Percentiles rank a stretch among this genome's conserved stretches.
These are phyloP conservation scores for Sciaenops ocellatus DNA, from an alignment of 2,797 vertebrate genomes.

Conservation along the genomic window DNA sequence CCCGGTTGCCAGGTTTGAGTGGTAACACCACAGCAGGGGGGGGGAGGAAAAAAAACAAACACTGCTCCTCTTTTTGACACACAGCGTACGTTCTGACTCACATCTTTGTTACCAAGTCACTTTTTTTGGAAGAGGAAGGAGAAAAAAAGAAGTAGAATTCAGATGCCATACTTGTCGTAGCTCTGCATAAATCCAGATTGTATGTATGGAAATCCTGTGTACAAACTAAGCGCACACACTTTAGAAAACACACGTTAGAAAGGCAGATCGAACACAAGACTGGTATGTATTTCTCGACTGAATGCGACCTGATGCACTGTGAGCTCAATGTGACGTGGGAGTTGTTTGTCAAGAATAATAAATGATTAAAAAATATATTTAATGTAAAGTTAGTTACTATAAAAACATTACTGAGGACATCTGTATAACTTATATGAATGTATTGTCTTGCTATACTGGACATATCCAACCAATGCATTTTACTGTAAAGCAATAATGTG, in stretches of 20 bases:
- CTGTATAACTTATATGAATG: constrained; percentile 90
- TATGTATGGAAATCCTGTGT: constrained; percentile 72
- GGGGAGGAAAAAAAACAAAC: background rate
- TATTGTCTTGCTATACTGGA: constrained; percentile 91
- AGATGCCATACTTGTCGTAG: constrained; percentile 68
- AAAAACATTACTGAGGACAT: constrained; percentile 86
- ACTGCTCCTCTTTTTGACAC: constrained; percentile 37
- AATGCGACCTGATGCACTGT: constrained; percentile 98
- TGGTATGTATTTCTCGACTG: constrained; percentile 82
- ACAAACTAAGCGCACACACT: constrained; percentile 69
- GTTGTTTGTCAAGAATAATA: constrained; percentile 91
- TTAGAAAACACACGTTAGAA: constrained; percentile 53
- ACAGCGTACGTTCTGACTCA: constrained; percentile 23
- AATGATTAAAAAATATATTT: constrained; percentile 83
- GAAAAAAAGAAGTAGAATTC: constrained; percentile 39
- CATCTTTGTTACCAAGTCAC: constrained; percentile 61
- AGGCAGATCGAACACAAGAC: constrained; percentile 56
- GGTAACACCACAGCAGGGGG: constrained; percentile 35
- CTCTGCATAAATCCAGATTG: constrained; percentile 67
- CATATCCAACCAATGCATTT: constrained; percentile 89
- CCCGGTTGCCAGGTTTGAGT: constrained; percentile 55
- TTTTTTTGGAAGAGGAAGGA: constrained; percentile 29
- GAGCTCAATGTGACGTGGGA: constrained; percentile 95
- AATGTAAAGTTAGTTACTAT: constrained; percentile 89
- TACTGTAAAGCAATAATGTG: constrained; percentile 90